Evolutionary conservation across 2,797 vertebrate genomes (phyloP).

Genomic region (Cirrhinus molitorella): DNA sequence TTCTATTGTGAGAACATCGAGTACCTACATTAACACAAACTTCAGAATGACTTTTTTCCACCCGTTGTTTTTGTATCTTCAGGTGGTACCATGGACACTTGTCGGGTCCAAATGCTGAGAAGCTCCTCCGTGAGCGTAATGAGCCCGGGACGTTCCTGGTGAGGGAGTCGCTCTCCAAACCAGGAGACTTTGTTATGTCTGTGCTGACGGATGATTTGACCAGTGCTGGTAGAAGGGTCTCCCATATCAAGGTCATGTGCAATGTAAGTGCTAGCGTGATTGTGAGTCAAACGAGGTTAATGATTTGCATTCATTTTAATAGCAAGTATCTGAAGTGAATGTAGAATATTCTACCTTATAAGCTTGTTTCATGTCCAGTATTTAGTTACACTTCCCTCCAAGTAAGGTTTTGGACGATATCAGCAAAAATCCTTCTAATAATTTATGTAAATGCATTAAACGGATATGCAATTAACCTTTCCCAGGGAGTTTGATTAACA

Average conservation of each 20-base stretch:
- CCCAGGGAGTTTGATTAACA: too few species aligned
- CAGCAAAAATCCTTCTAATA: neutral
- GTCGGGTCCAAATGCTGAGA: slow-evolving; percentile 89
- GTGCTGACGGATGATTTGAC: slow-evolving; percentile 84
- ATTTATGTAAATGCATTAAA: neutral
- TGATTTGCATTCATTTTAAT: neutral
- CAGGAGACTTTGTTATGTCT: slow-evolving; percentile 94
- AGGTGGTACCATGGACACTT: slow-evolving; percentile 99
- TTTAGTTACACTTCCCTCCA: neutral
- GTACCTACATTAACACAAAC: too few species aligned
- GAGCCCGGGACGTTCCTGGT: slow-evolving; percentile 93
- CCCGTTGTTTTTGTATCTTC: slow-evolving; percentile 18
- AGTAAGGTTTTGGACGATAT: slow-evolving; percentile 1
- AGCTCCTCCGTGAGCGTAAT: slow-evolving; percentile 83
- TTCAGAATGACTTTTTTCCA: too few species aligned
- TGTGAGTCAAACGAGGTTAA: neutral
- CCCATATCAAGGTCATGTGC: slow-evolving; percentile 94
- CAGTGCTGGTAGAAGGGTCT: slow-evolving; percentile 81
- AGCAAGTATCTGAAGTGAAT: neutral
- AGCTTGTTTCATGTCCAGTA: slow-evolving; percentile 1
- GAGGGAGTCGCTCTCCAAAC: slow-evolving; percentile 95
- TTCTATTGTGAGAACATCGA: neutral
- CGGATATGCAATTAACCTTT: neutral
- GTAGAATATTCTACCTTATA: neutral
- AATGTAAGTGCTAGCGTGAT: slow-evolving; percentile 43